phyloP scores from a whole-genome alignment of 2,797 vertebrate genomes.

The Bradypodion ventrale region DNA sequence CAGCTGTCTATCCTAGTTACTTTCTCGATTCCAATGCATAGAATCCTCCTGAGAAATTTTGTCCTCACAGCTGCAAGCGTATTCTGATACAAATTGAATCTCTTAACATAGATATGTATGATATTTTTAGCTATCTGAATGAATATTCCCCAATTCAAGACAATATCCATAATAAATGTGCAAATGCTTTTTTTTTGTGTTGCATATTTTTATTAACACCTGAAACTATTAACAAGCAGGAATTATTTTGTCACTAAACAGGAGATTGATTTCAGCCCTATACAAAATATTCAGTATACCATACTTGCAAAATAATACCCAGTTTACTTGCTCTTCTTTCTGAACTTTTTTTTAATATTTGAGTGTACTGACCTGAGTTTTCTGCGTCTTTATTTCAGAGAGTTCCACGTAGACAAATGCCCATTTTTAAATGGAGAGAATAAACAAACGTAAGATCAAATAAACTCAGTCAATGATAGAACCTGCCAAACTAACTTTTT shows the following conservation, averaged over 20 bases:
- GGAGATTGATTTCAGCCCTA: neutral
- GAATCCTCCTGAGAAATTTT: neutral
- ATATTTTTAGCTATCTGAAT: neutral
- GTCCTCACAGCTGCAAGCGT: neutral
- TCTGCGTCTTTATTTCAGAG: neutral
- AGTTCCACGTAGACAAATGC: slow-evolving; percentile 15
- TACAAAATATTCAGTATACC: slow-evolving; percentile 5
- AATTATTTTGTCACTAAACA: neutral
- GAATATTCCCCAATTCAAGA: neutral
- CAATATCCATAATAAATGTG: neutral
- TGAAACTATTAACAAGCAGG: neutral
- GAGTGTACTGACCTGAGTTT: neutral
- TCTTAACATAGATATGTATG: slow-evolving; percentile 2
- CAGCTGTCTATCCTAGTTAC: neutral
- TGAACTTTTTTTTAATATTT: neutral
- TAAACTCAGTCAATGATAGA: slow-evolving; percentile 12
- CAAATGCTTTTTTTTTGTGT: neutral
- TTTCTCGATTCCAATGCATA: neutral
- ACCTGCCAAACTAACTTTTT: neutral
- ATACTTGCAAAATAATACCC: neutral
- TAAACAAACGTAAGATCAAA: slow-evolving; percentile 10
- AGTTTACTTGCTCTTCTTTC: slow-evolving; percentile 11
- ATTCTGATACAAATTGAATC: neutral
- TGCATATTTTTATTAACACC: neutral
- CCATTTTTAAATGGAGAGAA: neutral